Percentiles rank a stretch among this genome's conserved stretches.
phyloP scores from a whole-genome alignment of 1,140 invertebrate species.

The Aphaenogaster ashmeadi region DNA sequence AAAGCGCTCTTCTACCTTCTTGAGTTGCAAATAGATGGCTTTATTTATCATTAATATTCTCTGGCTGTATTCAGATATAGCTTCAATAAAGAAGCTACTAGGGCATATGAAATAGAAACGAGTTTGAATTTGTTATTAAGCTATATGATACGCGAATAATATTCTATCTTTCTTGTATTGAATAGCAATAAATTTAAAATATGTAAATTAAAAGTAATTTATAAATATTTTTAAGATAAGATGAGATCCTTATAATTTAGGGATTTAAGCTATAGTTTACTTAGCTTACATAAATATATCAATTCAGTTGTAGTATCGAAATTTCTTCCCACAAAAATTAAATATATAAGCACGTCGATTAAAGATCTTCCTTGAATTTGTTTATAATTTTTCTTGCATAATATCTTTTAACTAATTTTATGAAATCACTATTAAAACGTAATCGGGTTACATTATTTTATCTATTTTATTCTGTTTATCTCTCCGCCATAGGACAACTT shows the following conservation, averaged over 20 bases:
- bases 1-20: not conserved
- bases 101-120: not conserved
- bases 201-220: not conserved
- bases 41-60: slow-evolving; percentile 29
- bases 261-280: not conserved
- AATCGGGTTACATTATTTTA: not conserved
- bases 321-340: not conserved
- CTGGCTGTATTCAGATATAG: not conserved
- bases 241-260: not conserved
- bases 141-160: not conserved
- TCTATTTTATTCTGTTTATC: slow-evolving; percentile 65
- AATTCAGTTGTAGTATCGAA: not conserved
- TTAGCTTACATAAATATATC: not conserved
- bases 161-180: not conserved
- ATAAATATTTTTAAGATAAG: not conserved
- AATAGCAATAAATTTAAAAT: slow-evolving; percentile 7
- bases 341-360: not conserved
- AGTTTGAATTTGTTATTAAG: not conserved
- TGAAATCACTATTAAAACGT: not conserved
- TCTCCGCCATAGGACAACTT: slow-evolving; percentile 90
- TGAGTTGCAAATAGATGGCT: not conserved
- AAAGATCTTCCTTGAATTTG: not conserved
- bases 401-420: not conserved
- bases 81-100: not conserved
- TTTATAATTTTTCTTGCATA: not conserved